phyloP scores from a whole-genome alignment of 2,113 vertebrate species.

The Formicarius rufipectus region DNA sequence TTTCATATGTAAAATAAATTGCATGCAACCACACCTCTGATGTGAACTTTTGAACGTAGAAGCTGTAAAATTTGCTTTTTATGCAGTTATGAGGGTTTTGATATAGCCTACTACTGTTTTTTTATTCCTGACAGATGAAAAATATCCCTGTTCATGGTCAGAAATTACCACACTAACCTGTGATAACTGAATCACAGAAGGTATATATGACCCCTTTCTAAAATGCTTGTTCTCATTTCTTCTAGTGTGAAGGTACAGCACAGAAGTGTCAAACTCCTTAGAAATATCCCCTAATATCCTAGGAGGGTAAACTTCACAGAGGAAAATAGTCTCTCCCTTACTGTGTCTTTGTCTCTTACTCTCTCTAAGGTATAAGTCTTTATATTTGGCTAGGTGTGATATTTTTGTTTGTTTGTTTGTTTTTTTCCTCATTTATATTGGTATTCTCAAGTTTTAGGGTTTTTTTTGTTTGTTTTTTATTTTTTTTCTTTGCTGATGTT shows the following conservation, averaged over 20 bases:
- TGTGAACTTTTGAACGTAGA: constrained; percentile 49
- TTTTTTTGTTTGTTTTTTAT: too few relatives aligned
- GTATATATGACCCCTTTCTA: neutral
- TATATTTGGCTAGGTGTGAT: neutral
- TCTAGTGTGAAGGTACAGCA: neutral
- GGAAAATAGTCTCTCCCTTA: neutral
- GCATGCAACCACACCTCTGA: constrained; percentile 30
- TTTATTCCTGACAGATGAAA: constrained; percentile 16
- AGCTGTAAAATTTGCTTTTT: constrained; percentile 9
- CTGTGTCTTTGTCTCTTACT: neutral
- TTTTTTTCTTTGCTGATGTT: neutral
- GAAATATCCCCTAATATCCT: neutral
- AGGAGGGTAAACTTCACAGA: neutral
- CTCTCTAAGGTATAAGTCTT: neutral
- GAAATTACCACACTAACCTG: neutral
- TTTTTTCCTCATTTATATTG: neutral
- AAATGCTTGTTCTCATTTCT: constrained; percentile 30
- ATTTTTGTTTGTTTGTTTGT: neutral
- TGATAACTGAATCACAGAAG: constrained; percentile 12
- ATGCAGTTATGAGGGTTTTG: neutral
- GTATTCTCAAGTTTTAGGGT: neutral
- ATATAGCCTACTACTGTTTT: neutral
- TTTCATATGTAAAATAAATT: constrained; percentile 34
- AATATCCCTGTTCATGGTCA: neutral
- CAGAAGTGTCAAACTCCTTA: neutral